Conservation (phyloP, 2,797 vertebrate genomes). For the Catamblyrhynchus diadema region DNA sequence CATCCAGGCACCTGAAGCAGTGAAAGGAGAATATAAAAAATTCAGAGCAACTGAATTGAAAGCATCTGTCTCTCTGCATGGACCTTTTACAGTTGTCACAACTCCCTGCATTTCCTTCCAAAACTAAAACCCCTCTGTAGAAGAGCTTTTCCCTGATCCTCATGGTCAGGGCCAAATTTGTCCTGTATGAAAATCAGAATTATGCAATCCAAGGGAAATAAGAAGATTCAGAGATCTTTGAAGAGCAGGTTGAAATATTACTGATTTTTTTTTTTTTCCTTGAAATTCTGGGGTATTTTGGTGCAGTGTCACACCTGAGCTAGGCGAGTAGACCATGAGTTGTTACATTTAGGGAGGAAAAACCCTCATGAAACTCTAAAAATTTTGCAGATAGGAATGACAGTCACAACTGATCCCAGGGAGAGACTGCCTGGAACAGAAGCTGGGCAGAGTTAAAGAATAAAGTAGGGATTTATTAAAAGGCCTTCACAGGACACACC, state of each 20-base stretch:
- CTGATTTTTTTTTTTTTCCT: fast-evolving
- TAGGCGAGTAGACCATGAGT: fast-evolving
- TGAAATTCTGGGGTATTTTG: not conserved
- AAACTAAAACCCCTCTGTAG: not conserved
- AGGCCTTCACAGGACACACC: fast-evolving
- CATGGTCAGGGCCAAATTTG: not conserved
- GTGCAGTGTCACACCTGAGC: fast-evolving
- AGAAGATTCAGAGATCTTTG: not conserved
- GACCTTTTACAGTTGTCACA: not conserved
- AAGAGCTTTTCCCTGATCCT: not conserved
- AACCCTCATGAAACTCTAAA: fast-evolving
- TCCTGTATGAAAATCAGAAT: not conserved
- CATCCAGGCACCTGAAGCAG: not conserved
- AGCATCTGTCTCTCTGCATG: not conserved
- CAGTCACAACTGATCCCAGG: not conserved
- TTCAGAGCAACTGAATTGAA: constrained; percentile 25
- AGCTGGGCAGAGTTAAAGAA: not conserved
- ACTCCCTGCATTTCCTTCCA: not conserved
- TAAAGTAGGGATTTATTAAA: not conserved
- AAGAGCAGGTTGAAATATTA: not conserved
- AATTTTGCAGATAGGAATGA: not conserved
- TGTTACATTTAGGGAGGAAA: not conserved
- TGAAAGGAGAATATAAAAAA: constrained; percentile 1
- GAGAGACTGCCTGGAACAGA: not conserved
- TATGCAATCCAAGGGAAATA: not conserved